Conservation (phyloP, 2,113 vertebrate species). For the Pterocles orientalis region DNA sequence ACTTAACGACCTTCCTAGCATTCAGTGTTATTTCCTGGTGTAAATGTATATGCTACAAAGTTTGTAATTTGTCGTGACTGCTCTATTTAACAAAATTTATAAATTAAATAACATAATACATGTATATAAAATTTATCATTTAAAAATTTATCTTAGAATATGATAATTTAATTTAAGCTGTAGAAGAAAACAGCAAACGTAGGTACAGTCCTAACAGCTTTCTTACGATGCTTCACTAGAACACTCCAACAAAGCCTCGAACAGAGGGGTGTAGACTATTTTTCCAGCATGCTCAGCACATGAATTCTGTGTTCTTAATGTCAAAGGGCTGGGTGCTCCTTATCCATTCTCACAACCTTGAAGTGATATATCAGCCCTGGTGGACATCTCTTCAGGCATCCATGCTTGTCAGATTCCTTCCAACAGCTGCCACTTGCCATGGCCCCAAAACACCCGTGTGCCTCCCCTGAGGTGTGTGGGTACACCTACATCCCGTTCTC, state of each 20-base stretch:
- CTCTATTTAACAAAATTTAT: neutral
- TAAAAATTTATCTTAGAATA: neutral
- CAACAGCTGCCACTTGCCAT: neutral
- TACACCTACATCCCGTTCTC: neutral
- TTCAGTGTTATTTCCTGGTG: neutral
- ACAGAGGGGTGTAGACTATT: neutral
- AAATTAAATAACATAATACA: neutral
- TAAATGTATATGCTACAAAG: neutral
- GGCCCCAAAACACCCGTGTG: neutral
- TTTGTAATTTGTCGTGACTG: neutral
- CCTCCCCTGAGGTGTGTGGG: fast-evolving
- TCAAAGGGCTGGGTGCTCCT: neutral
- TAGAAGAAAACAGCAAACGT: neutral
- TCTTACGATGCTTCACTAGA: neutral
- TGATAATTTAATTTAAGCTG: neutral
- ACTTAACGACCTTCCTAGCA: neutral
- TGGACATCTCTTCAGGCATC: neutral
- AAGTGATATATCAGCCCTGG: neutral
- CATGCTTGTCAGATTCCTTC: neutral
- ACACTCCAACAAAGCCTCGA: neutral
- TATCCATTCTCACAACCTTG: neutral
- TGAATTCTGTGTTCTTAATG: neutral
- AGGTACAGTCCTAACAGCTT: neutral
- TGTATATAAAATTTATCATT: neutral
- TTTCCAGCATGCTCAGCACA: neutral